Evolutionary conservation across 1,140 invertebrate species (phyloP).

Genomic region (Drosophila nasuta): DNA sequence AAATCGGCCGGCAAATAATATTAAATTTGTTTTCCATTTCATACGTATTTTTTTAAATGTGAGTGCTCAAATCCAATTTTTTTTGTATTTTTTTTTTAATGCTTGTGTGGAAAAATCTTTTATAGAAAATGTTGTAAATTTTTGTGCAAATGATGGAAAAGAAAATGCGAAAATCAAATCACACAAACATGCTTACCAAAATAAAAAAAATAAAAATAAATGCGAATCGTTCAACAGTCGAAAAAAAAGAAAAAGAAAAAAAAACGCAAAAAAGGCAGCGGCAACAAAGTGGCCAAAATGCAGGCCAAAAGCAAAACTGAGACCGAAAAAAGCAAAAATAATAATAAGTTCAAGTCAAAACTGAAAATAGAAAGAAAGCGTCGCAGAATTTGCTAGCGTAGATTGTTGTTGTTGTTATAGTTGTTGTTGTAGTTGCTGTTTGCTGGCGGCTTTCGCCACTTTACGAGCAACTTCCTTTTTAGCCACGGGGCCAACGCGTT

Average conservation of each 20-base stretch:
- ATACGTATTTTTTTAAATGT: conserved; percentile 55
- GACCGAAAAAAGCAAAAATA: conserved; percentile 19
- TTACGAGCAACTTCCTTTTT: conserved; percentile 81
- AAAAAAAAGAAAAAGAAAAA: neutral
- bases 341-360: conserved; percentile 16
- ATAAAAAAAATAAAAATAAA: neutral
- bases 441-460: conserved; percentile 71
- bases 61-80: conserved; percentile 37
- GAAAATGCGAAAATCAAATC: conserved; percentile 12
- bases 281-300: neutral
- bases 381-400: conserved; percentile 54
- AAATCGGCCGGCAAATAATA: conserved; percentile 23
- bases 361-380: conserved; percentile 59
- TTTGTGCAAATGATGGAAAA: conserved; percentile 15
- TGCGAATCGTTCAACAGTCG: neutral
- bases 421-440: conserved; percentile 37
- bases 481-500: conserved; percentile 51
- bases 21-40: conserved; percentile 24
- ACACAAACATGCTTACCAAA: conserved; percentile 4
- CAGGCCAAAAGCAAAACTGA: conserved; percentile 13
- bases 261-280: conserved; percentile 8
- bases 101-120: conserved; percentile 3
- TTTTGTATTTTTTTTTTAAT: conserved; percentile 42
- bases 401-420: conserved; percentile 34
- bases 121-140: neutral